Conservation (phyloP, 2,888 invertebrate species). For the Leucozona laternaria region DNA sequence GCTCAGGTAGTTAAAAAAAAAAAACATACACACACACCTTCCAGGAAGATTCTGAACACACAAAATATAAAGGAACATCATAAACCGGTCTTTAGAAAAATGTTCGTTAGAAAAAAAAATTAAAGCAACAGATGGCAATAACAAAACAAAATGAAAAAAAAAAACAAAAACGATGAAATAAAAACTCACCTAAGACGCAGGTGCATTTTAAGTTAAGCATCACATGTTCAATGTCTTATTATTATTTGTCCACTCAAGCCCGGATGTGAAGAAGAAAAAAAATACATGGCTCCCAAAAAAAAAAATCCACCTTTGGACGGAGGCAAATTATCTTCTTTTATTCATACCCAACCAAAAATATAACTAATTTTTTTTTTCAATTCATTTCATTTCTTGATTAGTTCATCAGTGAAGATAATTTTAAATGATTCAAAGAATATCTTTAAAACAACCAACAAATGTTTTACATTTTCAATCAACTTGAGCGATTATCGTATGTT, state of each 20-base stretch:
- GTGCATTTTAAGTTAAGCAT: constrained; percentile 55
- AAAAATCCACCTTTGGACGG: background rate
- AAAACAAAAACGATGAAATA: too few relatives aligned
- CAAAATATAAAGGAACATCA: constrained; percentile 11
- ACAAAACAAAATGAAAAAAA: constrained; percentile 39
- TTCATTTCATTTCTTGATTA: background rate
- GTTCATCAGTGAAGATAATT: background rate
- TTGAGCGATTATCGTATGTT: constrained; percentile 3
- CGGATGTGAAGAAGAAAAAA: constrained; percentile 58
- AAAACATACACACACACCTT: constrained; percentile 28
- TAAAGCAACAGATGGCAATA: constrained; percentile 52
- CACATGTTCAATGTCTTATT: constrained; percentile 35
- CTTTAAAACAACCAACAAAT: background rate
- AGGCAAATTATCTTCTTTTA: constrained; percentile 1
- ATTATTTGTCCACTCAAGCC: constrained; percentile 47
- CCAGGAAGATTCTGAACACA: constrained; percentile 4
- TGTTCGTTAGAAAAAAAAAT: constrained; percentile 44
- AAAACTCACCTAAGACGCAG: constrained; percentile 53
- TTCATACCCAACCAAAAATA: constrained; percentile 1
- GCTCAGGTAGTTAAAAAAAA: constrained; percentile 27
- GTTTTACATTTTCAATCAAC: background rate
- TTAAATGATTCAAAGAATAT: background rate
- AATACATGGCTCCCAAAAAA: background rate
- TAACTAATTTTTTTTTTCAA: background rate
- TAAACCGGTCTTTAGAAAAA: constrained; percentile 46